Evolutionary conservation across 53 echinoderm and acorn worm genomes (phyloP), one percentile per base, ranked within the genome.

Genomic region (Paracentrotus lividus): DNA sequence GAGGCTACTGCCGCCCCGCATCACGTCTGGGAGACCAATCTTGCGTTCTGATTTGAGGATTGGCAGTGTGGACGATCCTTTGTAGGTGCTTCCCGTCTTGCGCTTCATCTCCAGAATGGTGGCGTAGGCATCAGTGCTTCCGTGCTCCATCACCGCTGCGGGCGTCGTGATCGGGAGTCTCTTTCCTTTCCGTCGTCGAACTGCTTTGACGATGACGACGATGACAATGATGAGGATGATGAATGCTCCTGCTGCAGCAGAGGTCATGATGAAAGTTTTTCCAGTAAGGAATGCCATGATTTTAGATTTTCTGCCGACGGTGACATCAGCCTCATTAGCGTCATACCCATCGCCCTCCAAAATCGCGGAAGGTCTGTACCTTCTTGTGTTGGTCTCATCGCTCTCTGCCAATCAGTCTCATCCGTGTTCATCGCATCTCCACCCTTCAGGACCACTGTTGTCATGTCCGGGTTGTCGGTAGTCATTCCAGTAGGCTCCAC

Each of bases 51-150:
- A 69, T 36, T 91, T 91, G 49, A 91, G 91, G 54, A 27, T 51
- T 49, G 91, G 91, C 20, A 91, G 29, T 1, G 91, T 91, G 52
- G 91, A 53, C 3, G 91, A 45, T 31, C 76, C 72, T 13, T 75
- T 45, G 76, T 91, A 91, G 47, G 91, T 91, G 23, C 91, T 91
- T n/a, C 91, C 91, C 23, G 31, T 75, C 52, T 91, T 51, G 6
- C 91, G 72, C 23, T 91, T 91, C 91, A 91, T 72, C 54, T 91
- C 91, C 29, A 91, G 52, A 21, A 91, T 75, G 21, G 91, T 91
- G 26, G 91, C 91, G 36, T 91, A 91, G 20, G 72, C 72, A 27
- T 91, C 91, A 43, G 12, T 91, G 75, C 21, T 27, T 5, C 91
- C 91, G 53, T 91, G 91, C 54, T 72, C 91, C 72, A 52, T 27